Conservation (phyloP, 2,888 invertebrate species). For the Malthinus flaveolus region DNA sequence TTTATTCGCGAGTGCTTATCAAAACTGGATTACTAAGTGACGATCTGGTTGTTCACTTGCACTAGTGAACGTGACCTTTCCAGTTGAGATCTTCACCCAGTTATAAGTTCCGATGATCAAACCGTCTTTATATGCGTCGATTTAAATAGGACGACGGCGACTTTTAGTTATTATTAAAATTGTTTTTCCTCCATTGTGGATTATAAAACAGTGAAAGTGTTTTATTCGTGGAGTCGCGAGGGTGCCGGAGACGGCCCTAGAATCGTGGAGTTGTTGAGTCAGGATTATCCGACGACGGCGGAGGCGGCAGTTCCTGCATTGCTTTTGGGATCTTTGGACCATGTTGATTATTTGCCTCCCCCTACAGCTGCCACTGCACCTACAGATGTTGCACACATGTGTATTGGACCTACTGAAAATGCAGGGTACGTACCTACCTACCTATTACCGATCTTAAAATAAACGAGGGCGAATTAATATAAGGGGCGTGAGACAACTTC, state of each 20-base stretch:
- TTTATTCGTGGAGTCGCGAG: conserved; percentile 47
- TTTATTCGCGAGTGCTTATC: not conserved
- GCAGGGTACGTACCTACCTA: conserved; percentile 43
- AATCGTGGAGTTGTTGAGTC: conserved; percentile 45
- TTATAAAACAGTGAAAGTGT: conserved; percentile 39
- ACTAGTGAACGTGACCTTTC: conserved; percentile 27
- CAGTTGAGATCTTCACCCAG: conserved; percentile 17
- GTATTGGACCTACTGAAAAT: conserved; percentile 46
- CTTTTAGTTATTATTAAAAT: not conserved
- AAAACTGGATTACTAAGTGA: conserved; percentile 24
- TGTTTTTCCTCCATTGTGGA: not conserved
- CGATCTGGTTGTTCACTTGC: conserved; percentile 16
- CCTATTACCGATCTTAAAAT: conserved; percentile 1
- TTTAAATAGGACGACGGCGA: not conserved
- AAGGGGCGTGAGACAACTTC: too few relatives aligned
- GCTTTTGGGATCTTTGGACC: conserved; percentile 44
- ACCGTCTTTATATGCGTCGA: not conserved
- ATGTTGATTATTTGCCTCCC: conserved; percentile 46
- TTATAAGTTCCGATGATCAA: conserved; percentile 7
- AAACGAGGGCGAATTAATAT: too few relatives aligned
- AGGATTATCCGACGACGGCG: conserved; percentile 42
- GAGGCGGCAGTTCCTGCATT: conserved; percentile 37
- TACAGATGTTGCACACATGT: conserved; percentile 43
- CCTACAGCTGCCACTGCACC: conserved; percentile 44
- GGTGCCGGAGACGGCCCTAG: conserved; percentile 45